A percentile compares a stretch with the other conserved stretches of the same genome.
Evolutionary conservation across 2,113 vertebrate species (phyloP).

Genomic region (Salvator merianae): DNA sequence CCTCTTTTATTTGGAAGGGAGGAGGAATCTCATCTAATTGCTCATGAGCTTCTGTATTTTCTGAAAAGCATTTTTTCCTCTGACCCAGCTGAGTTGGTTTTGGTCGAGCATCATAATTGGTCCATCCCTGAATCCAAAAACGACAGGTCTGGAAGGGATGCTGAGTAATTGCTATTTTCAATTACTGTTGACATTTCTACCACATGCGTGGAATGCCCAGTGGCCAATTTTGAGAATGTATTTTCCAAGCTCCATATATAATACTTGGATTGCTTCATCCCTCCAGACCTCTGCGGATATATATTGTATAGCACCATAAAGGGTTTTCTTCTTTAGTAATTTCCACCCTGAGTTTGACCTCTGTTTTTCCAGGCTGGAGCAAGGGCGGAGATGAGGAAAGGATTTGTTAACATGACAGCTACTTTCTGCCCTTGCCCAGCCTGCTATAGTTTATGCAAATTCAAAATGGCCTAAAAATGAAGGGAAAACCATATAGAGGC

Average conservation of each 20-base stretch:
- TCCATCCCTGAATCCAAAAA: neutral
- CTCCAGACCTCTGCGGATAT: conserved; percentile 7
- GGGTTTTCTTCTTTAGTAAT: conserved; percentile 23
- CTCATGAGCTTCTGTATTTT: neutral
- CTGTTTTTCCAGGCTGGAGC: neutral
- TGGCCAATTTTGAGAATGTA: conserved; percentile 3
- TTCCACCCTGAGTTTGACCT: conserved; percentile 4
- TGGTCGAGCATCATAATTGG: neutral
- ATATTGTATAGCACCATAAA: neutral
- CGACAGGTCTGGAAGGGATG: neutral
- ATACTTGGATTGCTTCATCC: neutral
- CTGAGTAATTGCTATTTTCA: conserved; percentile 26
- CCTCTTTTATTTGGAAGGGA: neutral
- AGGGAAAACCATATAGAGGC: conserved; percentile 48
- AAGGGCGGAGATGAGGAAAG: neutral
- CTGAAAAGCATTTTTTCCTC: neutral
- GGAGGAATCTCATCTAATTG: no score
- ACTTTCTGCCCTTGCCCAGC: neutral
- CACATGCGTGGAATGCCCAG: neutral
- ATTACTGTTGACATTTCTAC: conserved; percentile 23
- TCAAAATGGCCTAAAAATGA: conserved; percentile 50
- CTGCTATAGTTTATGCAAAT: conserved; percentile 31
- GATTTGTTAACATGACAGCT: neutral
- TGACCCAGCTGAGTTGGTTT: neutral
- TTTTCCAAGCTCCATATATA: conserved; percentile 16